phyloP scores from a whole-genome alignment of 2,113 vertebrate species.

The Oryzias melastigma region DNA sequence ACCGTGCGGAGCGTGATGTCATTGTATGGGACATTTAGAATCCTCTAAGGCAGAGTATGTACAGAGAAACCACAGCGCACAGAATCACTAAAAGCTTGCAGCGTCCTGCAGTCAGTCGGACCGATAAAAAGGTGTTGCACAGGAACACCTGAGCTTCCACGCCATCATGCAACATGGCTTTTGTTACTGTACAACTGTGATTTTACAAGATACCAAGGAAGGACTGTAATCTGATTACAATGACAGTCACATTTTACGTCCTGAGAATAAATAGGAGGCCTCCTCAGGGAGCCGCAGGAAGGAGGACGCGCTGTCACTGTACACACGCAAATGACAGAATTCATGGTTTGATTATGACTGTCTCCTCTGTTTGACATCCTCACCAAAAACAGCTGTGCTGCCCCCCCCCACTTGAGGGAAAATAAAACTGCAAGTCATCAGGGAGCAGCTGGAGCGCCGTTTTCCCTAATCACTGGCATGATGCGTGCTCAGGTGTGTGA shows the following conservation, averaged over 20 bases:
- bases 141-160: slow-evolving; percentile 23
- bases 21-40: slow-evolving; percentile 57
- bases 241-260: slow-evolving; percentile 85
- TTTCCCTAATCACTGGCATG: too few species aligned
- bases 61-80: slow-evolving; percentile 40
- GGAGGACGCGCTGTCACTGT: too few species aligned
- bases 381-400: too few species aligned
- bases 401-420: background rate
- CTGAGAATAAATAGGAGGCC: slow-evolving; percentile 79
- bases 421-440: slow-evolving; percentile 30
- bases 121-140: slow-evolving; percentile 25
- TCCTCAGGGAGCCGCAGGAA: slow-evolving; percentile 5
- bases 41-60: slow-evolving; percentile 70
- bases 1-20: slow-evolving; percentile 62
- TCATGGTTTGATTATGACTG: too few species aligned
- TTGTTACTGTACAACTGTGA: slow-evolving; percentile 73
- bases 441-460: too few species aligned
- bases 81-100: slow-evolving; percentile 13
- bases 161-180: slow-evolving; percentile 78
- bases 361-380: too few species aligned
- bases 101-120: slow-evolving; percentile 1
- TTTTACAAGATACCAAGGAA: slow-evolving; percentile 82
- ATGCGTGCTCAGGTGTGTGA: background rate
- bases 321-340: too few species aligned
- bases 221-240: slow-evolving; percentile 79